These are phyloP conservation scores for Phymorhynchus buccinoides DNA, from an alignment of 1,140 invertebrate genomes.

Conservation along the genomic window DNA sequence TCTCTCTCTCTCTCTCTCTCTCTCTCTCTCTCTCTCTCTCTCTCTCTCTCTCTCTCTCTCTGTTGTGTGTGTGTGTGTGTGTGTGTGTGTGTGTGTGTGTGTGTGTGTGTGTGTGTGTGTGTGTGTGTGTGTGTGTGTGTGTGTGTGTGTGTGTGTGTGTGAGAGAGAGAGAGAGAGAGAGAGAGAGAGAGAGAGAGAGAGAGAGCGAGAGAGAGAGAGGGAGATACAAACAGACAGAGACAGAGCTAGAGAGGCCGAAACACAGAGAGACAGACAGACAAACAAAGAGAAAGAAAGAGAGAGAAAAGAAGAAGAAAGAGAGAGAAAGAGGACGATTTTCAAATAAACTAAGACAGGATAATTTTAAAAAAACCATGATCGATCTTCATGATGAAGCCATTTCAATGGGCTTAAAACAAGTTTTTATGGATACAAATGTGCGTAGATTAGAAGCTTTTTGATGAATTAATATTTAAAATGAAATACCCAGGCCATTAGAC, in stretches of 20 bases:
- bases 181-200: slow-evolving; percentile 9
- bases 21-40: slow-evolving; percentile 1
- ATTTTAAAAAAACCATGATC: no score
- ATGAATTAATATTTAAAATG: no score
- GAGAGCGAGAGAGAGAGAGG: not conserved
- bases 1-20: no score
- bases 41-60: not conserved
- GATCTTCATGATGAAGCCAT: no score
- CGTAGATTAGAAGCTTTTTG: no score
- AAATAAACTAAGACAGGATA: no score
- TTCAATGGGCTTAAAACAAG: no score
- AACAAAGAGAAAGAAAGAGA: slow-evolving; percentile 11
- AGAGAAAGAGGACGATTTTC: not conserved
- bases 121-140: not conserved
- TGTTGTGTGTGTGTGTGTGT: slow-evolving; percentile 22
- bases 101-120: not conserved
- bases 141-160: not conserved
- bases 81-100: slow-evolving; percentile 21
- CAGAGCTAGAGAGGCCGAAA: not conserved
- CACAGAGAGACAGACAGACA: slow-evolving; percentile 18
- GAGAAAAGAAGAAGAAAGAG: not conserved
- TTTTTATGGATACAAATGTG: no score
- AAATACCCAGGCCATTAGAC: no score
- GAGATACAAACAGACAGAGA: slow-evolving; percentile 28
- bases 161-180: slow-evolving; percentile 18